Conservation (phyloP, 2,888 invertebrate species). For the Syrista parreyssii region DNA sequence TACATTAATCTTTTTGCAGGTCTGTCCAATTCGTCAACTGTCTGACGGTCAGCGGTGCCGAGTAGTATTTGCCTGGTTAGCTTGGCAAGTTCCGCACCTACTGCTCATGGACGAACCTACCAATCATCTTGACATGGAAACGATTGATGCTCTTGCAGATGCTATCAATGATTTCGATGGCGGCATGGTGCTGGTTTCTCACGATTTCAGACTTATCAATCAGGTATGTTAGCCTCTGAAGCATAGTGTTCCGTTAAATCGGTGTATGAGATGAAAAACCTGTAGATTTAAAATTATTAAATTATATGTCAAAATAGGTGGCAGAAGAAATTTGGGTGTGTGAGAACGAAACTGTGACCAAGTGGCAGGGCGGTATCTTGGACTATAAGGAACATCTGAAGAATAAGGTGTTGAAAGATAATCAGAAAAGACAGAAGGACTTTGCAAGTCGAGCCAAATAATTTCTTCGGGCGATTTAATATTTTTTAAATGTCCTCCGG, state of each 20-base stretch:
- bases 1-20: conserved; percentile 66
- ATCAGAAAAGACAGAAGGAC: conserved; percentile 60
- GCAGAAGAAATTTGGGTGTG: conserved; percentile 99
- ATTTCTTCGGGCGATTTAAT: conserved; percentile 25
- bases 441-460: conserved; percentile 52
- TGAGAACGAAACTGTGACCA: conserved; percentile 93
- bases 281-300: background rate
- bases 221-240: conserved; percentile 75
- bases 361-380: conserved; percentile 97
- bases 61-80: conserved; percentile 98
- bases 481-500: conserved; percentile 17
- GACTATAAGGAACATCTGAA: conserved; percentile 96
- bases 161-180: conserved; percentile 98
- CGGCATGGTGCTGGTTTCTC: conserved; percentile 98
- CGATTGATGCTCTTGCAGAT: conserved; percentile 97
- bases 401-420: conserved; percentile 84
- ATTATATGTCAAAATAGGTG: conserved; percentile 73
- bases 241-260: background rate
- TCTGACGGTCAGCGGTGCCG: conserved; percentile 98
- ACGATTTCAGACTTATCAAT: conserved; percentile 99
- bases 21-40: conserved; percentile 92
- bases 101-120: conserved; percentile 89
- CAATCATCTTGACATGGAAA: conserved; percentile 97
- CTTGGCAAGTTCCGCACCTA: conserved; percentile 97
- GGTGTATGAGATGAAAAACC: background rate